Conservation (phyloP, 2,797 vertebrate genomes). For the Danio albolineatus region DNA sequence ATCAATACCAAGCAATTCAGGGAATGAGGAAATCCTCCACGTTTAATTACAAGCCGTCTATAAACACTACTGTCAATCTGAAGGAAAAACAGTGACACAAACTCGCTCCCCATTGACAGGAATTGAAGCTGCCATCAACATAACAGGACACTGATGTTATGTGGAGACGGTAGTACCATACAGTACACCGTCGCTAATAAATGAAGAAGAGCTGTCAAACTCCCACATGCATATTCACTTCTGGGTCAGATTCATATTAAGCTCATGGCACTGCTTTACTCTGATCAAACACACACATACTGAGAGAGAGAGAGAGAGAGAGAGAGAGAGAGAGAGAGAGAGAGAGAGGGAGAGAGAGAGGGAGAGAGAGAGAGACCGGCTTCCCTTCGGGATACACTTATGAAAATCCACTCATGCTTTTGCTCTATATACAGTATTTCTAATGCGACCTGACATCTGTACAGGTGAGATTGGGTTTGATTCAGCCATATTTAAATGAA, state of each 20-base stretch:
- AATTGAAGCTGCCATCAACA: conserved; percentile 7
- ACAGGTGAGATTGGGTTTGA: neutral
- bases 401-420: conserved; percentile 12
- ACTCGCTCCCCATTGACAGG: neutral
- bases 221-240: conserved; percentile 12
- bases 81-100: conserved; percentile 2
- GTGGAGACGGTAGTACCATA: neutral
- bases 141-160: neutral
- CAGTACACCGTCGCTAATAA: neutral
- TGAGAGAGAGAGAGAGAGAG: neutral
- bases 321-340: too few relatives aligned
- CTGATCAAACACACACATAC: conserved; percentile 33
- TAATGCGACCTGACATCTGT: neutral
- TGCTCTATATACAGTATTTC: neutral
- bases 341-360: too few relatives aligned
- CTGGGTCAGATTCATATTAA: conserved; percentile 32
- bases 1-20: conserved; percentile 44
- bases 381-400: conserved; percentile 19
- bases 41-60: conserved; percentile 24
- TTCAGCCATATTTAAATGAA: neutral
- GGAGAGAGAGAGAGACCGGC: conserved; percentile 1
- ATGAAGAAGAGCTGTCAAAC: conserved; percentile 14
- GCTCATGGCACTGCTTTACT: neutral
- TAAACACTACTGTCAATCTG: conserved; percentile 26
- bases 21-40: conserved; percentile 17